Base-by-base conservation (phyloP, 2,113 vertebrate species). In the Cariama cristata region DNA sequence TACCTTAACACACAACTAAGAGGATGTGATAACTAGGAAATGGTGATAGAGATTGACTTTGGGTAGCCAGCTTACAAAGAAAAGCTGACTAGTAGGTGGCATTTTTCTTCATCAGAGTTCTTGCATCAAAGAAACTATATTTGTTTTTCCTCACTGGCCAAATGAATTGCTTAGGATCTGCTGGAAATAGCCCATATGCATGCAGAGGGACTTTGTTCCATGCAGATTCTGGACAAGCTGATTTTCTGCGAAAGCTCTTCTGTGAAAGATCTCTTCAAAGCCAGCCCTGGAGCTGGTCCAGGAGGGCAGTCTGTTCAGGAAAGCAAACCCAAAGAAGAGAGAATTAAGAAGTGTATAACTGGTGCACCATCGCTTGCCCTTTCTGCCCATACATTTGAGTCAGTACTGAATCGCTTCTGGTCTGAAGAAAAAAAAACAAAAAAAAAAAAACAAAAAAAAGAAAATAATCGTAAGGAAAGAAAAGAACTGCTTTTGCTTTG, bases 231-330 rank as follows among this genome's bases (percentile, higher is more conserved):
- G 20, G 74, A 75, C 30, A 82, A 52, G 33, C 60, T 75, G 17
- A 52, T 79, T 87, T 95, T 87, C 59, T 67, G 63, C 4, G 5
- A 76, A 83, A 92, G 42, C 28, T 89, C 82, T 93, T 71, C 53
- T 76, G 49, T 73, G 79, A 74, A 82, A 75, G 24, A 86, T 66
- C 90, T 94, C 35, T 92, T 91, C 74, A 90, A 97, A 94, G 66
- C 55, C 38, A 93, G 33, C 42, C 85, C 79, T 86, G 79, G 74
- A 97, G 45, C 40, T 93, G 62, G 35, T 87, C 69, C 66, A 81
- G 66, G 71, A 91, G 60, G 69, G 35, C 66, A 85, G 53, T 49
- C 81, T 86, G 35, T 76, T 90, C 71, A 88, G 69, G 24, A 88
- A 88, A 69, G 73, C 49, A 86, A 93, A 79, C 38, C 22, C 12